Base-by-base conservation (phyloP, 2,113 vertebrate genomes). In the Perca fluviatilis region DNA sequence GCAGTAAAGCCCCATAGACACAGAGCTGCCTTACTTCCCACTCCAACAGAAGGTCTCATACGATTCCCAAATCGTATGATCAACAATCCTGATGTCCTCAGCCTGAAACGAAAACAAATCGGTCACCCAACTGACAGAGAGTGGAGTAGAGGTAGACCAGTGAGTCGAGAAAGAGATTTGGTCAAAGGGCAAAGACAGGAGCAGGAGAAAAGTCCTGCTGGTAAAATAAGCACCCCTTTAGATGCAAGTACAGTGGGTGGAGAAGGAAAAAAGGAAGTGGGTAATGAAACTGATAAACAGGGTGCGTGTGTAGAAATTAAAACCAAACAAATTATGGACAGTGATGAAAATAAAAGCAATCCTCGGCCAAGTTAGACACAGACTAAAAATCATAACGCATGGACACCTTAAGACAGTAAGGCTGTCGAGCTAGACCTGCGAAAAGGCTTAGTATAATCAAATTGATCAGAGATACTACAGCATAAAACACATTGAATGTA, bases 11-110 rank as follows among this genome's bases (percentile, higher is more conserved):
- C 95, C 2, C 87, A 68, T 2, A 88, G 90, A 65, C 88, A 74
- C 33, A 97, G 96, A 53, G 90, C 95, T 82, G 96, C 96, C 16
- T 95, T 98, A 79, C 96, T 99, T 68, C 98, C 97, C 40, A 97
- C 97, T 85, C 96, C 96, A 1, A 91, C 94, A 12, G 82, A 93
- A 79, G 95, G 96, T 82, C 94, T 95, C 19, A 85, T 93, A 33
- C 85, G 60, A 8, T 76, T 79, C 7, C 81, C 85, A 2, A 90
- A 90, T 78, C 74, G 85, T 2, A 74, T 92, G 1, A 93, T 92
- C 5, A 95, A 93, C 21, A 96, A 94, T 77, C 81, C 93, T 1
- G 94, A 96, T 58, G 50, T 90, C 0, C 95, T 65, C 89, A 94
- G 36, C 58, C 73, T 21, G 8, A 86, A 91, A 79, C 62, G 65